These are phyloP conservation scores for Oligia latruncula DNA, from an alignment of 2,888 invertebrate species.

Conservation along the genomic window DNA sequence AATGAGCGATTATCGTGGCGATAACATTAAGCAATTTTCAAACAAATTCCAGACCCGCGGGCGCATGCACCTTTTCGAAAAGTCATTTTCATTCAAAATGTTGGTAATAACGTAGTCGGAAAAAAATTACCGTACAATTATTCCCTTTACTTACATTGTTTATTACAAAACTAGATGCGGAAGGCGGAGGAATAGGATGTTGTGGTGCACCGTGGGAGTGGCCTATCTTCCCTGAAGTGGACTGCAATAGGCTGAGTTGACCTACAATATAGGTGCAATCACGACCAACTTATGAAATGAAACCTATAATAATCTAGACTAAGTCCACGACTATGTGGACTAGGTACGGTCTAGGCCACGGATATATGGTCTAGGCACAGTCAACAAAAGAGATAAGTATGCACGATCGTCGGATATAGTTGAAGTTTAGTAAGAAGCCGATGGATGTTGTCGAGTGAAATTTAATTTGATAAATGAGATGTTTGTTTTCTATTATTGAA, in stretches of 20 bases:
- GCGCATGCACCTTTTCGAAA: background rate
- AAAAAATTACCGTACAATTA: background rate
- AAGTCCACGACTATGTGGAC: no score
- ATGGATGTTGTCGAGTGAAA: no score
- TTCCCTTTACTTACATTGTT: background rate
- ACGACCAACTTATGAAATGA: background rate
- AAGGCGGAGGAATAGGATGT: background rate
- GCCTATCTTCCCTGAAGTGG: background rate
- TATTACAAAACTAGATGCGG: background rate
- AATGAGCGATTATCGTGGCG: background rate
- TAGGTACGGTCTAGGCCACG: background rate
- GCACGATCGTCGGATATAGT: no score
- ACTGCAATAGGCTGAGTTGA: background rate
- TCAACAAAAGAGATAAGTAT: no score
- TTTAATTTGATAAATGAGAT: no score
- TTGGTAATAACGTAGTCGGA: background rate
- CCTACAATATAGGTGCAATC: background rate
- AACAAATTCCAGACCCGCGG: background rate
- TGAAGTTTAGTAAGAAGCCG: no score
- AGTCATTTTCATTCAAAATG: background rate
- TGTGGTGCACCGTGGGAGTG: background rate
- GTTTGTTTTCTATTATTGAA: no score
- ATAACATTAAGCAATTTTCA: background rate
- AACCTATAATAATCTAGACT: slow-evolving; percentile 7
- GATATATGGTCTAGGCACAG: background rate